A percentile compares a stretch with the other conserved stretches of the same genome.
Conservation (phyloP, 2,113 vertebrate genomes). For the Corydoras sp. region DNA sequence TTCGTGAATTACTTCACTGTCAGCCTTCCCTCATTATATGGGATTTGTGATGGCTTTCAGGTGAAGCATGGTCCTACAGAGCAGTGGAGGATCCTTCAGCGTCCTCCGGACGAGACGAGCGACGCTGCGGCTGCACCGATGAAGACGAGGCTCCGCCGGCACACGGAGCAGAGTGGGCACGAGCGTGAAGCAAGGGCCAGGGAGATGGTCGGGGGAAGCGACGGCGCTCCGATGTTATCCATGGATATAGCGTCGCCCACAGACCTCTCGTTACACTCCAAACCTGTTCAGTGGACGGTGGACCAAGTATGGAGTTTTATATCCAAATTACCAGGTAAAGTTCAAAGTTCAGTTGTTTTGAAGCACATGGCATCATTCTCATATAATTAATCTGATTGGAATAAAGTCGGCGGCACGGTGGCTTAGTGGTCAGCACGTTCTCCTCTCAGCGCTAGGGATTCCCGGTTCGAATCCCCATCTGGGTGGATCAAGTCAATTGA, state of each 20-base stretch:
- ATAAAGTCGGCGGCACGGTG: no score
- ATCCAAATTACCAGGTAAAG: constrained; percentile 80
- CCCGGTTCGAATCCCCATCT: no score
- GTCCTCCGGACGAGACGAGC: constrained; percentile 48
- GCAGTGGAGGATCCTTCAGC: constrained; percentile 58
- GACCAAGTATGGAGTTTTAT: constrained; percentile 95
- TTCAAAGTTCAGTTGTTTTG: not conserved
- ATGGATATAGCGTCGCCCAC: constrained; percentile 33
- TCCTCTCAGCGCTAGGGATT: no score
- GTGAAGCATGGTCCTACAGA: constrained; percentile 27
- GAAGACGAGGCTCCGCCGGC: constrained; percentile 78
- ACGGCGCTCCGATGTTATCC: constrained; percentile 70
- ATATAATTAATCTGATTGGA: not conserved
- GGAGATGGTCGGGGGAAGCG: constrained; percentile 68
- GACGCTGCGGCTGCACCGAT: constrained; percentile 74
- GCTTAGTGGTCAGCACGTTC: no score
- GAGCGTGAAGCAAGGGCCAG: constrained; percentile 63
- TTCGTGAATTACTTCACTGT: not conserved
- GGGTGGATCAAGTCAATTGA: no score
- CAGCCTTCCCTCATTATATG: not conserved
- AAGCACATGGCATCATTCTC: not conserved
- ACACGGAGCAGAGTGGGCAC: constrained; percentile 64
- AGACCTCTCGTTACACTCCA: constrained; percentile 66
- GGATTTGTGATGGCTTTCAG: constrained; percentile 5
- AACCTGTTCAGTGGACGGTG: constrained; percentile 86